These are phyloP conservation scores for Solenopsis fugax DNA, from an alignment of 1,140 invertebrate genomes.

Conservation along the genomic window DNA sequence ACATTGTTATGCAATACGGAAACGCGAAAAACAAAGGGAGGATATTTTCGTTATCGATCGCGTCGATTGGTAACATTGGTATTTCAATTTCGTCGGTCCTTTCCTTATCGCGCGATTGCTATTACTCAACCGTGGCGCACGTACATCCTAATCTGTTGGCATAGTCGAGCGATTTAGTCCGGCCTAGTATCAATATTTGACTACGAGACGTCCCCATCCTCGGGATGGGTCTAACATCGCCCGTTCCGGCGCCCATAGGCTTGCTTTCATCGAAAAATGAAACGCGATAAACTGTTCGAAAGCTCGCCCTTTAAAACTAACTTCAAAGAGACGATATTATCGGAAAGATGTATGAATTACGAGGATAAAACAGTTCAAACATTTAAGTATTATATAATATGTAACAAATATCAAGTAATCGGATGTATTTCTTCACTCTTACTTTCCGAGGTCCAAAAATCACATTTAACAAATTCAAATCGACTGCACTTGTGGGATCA, in stretches of 20 bases:
- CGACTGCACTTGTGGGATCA: not conserved
- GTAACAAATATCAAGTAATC: not conserved
- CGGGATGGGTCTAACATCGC: conserved; percentile 63
- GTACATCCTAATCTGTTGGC: conserved; percentile 79
- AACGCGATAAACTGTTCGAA: not conserved
- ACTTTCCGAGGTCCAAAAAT: not conserved
- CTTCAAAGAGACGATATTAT: not conserved
- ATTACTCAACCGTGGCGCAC: conserved; percentile 68
- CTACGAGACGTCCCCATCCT: conserved; percentile 71
- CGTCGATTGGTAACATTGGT: conserved; percentile 24
- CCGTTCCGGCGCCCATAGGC: conserved; percentile 55
- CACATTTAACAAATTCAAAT: not conserved
- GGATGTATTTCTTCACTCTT: not conserved
- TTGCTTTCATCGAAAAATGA: conserved; percentile 53
- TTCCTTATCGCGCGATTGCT: conserved; percentile 61
- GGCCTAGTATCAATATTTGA: conserved; percentile 82
- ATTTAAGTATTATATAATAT: not conserved
- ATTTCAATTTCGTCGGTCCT: conserved; percentile 45
- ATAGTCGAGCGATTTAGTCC: conserved; percentile 78
- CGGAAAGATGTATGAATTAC: not conserved
- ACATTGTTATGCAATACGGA: conserved; percentile 22
- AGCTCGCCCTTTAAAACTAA: not conserved
- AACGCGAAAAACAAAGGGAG: not conserved
- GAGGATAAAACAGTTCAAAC: not conserved
- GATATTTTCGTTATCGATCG: conserved; percentile 20